phyloP scores from a whole-genome alignment of 1,140 invertebrate genomes.

The Hydropsyche tenuis region DNA sequence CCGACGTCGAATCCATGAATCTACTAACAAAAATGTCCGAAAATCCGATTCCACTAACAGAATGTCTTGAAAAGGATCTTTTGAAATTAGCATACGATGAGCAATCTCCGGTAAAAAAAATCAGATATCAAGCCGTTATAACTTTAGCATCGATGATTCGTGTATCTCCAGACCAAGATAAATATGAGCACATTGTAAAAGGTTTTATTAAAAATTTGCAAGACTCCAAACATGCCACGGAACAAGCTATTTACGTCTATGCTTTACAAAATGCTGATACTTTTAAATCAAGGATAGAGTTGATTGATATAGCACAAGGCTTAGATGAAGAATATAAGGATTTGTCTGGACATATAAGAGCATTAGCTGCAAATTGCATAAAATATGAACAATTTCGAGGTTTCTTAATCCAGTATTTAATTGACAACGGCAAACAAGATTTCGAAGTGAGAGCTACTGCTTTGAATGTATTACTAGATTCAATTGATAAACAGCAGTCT shows the following conservation, averaged over 20 bases:
- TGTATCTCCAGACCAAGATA: neutral
- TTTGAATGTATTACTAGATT: slow-evolving; percentile 50
- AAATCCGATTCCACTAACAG: too few species aligned
- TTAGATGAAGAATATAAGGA: slow-evolving; percentile 40
- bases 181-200: slow-evolving; percentile 27
- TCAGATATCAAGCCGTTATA: slow-evolving; percentile 54
- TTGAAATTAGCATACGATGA: slow-evolving; percentile 52
- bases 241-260: slow-evolving; percentile 48
- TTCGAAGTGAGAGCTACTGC: slow-evolving; percentile 54
- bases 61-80: slow-evolving; percentile 52
- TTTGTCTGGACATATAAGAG: slow-evolving; percentile 51
- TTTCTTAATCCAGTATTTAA: too few species aligned
- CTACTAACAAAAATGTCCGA: slow-evolving; percentile 53
- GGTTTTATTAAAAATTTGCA: slow-evolving; percentile 50
- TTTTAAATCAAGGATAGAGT: slow-evolving; percentile 20
- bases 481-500: too few species aligned
- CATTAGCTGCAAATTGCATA: slow-evolving; percentile 53
- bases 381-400: slow-evolving; percentile 42
- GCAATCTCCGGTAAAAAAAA: slow-evolving; percentile 31
- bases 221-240: slow-evolving; percentile 38
- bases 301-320: slow-evolving; percentile 46
- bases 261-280: slow-evolving; percentile 51
- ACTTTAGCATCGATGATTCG: slow-evolving; percentile 55
- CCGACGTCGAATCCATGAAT: slow-evolving; percentile 47
- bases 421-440: slow-evolving; percentile 51